Evolutionary conservation across 2,888 invertebrate genomes (phyloP), one percentile per base, ranked within the genome.

Genomic region (Eupithecia subumbrata): DNA sequence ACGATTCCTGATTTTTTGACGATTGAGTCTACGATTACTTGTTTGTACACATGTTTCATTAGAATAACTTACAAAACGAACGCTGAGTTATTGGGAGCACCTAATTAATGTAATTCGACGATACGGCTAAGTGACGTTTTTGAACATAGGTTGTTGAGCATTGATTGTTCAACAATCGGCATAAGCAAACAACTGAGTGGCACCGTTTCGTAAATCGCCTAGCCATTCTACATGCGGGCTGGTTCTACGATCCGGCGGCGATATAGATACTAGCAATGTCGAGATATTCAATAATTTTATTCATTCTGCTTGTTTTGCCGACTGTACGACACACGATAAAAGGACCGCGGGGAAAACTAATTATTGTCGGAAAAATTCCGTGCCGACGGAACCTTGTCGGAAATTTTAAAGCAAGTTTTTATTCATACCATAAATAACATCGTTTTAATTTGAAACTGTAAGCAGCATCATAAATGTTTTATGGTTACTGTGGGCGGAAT

Each of bases 321-420:
- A 75, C 78, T 76, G 73, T 79, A 74, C 79, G 11, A n/a, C 71
- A 64, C 70, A 73, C 76, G 77, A 80, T 80, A 82, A 83, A 81
- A 81, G 73, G 77, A 76, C 80, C 78, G 77, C 67, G 64, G 83
- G 82, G 77, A 80, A 81, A 84, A 84, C 83, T 86, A 84, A 85
- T 85, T 85, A 85, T 80, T 81, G 75, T 56, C 78, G 76, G 79
- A 82, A 84, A 85, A 85, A 84, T 81, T 81, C 82, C 78, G 73
- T 76, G 83, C 78, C 76, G 76, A 48, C 74, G 77, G 77, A 80
- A 82, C 79, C 78, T 74, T 79, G 79, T 75, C 78, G 74, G 75
- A 80, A 79, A 79, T 82, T 84, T 85, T 85, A 73, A 82, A 83
- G 83, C 80, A 81, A 79, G 73, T 77, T 78, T 83, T 85, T 82